Conservation (phyloP, 1,140 invertebrate genomes). For the Megalonaias nervosa region DNA sequence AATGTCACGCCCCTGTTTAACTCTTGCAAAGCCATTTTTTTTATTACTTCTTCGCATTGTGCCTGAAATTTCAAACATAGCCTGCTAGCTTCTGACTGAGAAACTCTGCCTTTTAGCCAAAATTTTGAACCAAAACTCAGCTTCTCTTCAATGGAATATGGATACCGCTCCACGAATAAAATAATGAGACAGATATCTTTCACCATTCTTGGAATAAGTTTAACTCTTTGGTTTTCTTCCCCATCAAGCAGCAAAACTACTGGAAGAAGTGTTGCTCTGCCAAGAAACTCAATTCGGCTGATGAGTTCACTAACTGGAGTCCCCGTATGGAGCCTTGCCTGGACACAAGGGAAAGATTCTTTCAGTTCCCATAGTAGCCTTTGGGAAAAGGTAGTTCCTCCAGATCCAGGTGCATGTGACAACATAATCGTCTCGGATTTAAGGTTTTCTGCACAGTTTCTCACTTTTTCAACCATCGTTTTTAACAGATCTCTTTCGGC, state of each 20-base stretch:
- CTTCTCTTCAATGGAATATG: conserved; percentile 4
- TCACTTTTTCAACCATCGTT: conserved; percentile 20
- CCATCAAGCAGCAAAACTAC: conserved; percentile 30
- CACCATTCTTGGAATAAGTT: conserved; percentile 7
- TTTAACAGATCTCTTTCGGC: conserved; percentile 35
- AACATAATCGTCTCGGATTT: conserved; percentile 19
- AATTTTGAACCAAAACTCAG: conserved; percentile 4
- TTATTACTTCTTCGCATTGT: conserved; percentile 11
- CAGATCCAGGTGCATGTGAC: conserved; percentile 42
- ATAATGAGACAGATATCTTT: conserved; percentile 22
- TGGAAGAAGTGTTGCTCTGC: conserved; percentile 31
- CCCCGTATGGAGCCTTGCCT: conserved; percentile 17
- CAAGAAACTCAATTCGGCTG: conserved; percentile 27
- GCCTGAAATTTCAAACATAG: conserved; percentile 16
- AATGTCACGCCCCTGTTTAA: neutral
- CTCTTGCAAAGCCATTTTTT: neutral
- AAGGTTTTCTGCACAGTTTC: conserved; percentile 6
- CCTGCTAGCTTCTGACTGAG: conserved; percentile 14
- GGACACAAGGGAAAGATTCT: conserved; percentile 29
- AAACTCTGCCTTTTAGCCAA: conserved; percentile 22
- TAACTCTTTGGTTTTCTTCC: conserved; percentile 12
- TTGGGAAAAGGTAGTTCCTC: conserved; percentile 44
- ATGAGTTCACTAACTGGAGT: conserved; percentile 16
- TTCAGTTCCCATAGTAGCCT: conserved; percentile 41
- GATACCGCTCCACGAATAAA: conserved; percentile 12